Conservation (phyloP, 2,888 invertebrate genomes). For the Amphipyra tragopoginis region DNA sequence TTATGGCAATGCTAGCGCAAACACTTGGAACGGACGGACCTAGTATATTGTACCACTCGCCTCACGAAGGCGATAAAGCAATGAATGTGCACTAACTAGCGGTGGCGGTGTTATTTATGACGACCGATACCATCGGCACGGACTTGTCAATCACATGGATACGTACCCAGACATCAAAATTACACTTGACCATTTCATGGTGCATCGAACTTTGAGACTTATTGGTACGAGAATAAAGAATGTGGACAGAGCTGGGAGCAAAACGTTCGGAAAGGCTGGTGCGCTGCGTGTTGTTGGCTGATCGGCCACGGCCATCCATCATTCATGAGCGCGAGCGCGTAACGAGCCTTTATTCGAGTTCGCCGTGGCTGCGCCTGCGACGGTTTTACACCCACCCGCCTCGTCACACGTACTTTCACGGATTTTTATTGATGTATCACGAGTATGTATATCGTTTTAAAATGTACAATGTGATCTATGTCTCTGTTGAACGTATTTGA, state of each 20-base stretch:
- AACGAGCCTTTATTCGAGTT: constrained; percentile 86
- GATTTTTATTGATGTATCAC: constrained; percentile 76
- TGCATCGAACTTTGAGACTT: constrained; percentile 66
- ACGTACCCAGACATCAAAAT: constrained; percentile 72
- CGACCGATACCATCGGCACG: constrained; percentile 84
- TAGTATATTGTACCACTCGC: constrained; percentile 53
- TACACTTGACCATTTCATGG: constrained; percentile 63
- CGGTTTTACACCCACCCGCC: constrained; percentile 75
- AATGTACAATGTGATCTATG: constrained; percentile 73
- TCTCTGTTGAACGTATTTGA: constrained; percentile 65
- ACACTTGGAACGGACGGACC: constrained; percentile 35
- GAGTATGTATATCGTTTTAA: constrained; percentile 71
- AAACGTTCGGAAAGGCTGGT: constrained; percentile 52
- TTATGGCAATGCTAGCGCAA: constrained; percentile 44
- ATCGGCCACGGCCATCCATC: constrained; percentile 87
- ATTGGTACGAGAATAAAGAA: constrained; percentile 60
- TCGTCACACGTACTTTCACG: constrained; percentile 51
- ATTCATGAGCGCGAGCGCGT: constrained; percentile 82
- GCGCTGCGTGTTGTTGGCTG: constrained; percentile 70
- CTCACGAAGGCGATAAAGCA: constrained; percentile 70
- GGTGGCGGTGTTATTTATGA: constrained; percentile 87
- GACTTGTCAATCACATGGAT: constrained; percentile 86
- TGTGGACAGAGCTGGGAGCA: constrained; percentile 37
- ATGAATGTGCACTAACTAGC: constrained; percentile 88
- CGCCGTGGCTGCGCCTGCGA: constrained; percentile 74